Percentiles rank a stretch among this genome's conserved stretches.
phyloP scores from a whole-genome alignment of 2,797 vertebrate species.

The Gymnopithys bicolor region DNA sequence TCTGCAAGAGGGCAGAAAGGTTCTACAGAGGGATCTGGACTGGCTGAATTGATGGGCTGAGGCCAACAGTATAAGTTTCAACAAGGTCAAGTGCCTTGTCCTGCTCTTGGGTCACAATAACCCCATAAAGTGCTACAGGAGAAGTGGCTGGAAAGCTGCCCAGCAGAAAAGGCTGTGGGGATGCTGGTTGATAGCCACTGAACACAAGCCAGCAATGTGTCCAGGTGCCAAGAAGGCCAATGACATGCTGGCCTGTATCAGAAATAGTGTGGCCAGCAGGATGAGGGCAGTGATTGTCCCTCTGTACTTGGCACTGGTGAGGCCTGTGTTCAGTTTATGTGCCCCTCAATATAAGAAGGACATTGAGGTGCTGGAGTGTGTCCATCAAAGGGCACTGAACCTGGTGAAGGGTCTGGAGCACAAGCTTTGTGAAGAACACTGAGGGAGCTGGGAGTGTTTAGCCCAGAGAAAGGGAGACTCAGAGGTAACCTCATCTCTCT shows the following conservation, averaged over 20 bases:
- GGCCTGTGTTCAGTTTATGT: background rate
- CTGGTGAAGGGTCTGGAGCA: background rate
- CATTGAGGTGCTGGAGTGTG: rapidly evolving
- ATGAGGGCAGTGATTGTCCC: background rate
- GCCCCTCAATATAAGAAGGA: background rate
- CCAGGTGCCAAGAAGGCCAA: background rate
- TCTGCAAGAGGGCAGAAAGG: background rate
- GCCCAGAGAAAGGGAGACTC: background rate
- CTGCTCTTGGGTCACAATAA: background rate
- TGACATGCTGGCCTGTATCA: background rate
- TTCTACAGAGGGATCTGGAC: background rate
- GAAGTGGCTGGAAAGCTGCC: background rate
- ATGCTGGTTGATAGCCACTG: background rate
- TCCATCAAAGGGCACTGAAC: background rate
- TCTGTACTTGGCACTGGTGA: background rate
- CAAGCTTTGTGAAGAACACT: rapidly evolving
- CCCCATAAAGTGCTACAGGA: rapidly evolving
- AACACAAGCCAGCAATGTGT: rapidly evolving
- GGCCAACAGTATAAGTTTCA: background rate
- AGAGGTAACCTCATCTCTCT: rapidly evolving
- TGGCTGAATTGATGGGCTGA: background rate
- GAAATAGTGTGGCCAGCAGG: background rate
- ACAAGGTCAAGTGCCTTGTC: background rate
- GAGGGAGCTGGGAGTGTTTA: background rate
- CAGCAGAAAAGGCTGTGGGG: background rate